Percentiles rank a stretch among this genome's conserved stretches.
Evolutionary conservation across 2,113 vertebrate species (phyloP).

Genomic region (Forbesichthys papilliferus): DNA sequence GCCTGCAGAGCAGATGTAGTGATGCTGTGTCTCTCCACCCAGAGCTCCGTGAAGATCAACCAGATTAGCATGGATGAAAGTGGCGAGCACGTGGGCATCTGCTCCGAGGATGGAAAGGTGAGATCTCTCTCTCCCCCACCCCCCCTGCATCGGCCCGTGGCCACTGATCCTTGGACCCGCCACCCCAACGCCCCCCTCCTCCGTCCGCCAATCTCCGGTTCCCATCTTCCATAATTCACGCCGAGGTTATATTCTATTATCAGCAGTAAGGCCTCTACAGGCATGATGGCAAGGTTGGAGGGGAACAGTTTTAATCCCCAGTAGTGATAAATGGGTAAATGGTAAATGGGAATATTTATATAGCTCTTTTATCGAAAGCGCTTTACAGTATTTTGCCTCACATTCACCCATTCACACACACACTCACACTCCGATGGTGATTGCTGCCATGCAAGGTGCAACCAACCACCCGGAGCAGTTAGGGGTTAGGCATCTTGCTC

Average conservation of each 20-base stretch:
- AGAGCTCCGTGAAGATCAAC: constrained; percentile 99
- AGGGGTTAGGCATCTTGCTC: too few species aligned
- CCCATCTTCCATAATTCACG: constrained; percentile 55
- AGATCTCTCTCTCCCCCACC: constrained; percentile 35
- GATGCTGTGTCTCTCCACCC: constrained; percentile 54
- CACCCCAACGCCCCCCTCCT: constrained; percentile 9
- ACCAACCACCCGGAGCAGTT: too few species aligned
- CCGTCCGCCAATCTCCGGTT: constrained; percentile 30
- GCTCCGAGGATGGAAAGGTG: constrained; percentile 99
- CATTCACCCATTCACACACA: too few species aligned
- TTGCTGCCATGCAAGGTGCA: too few species aligned
- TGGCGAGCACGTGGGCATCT: constrained; percentile 95
- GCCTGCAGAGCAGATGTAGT: constrained; percentile 40
- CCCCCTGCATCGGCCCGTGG: constrained; percentile 31
- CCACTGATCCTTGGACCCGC: constrained; percentile 42
- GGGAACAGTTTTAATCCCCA: not conserved
- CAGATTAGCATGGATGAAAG: constrained; percentile 98
- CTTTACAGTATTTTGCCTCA: too few species aligned
- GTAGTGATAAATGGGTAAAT: not conserved
- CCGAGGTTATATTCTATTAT: constrained; percentile 46
- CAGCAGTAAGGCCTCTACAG: constrained; percentile 49
- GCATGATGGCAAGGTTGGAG: constrained; percentile 30
- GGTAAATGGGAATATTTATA: too few species aligned
- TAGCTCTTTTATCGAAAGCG: too few species aligned
- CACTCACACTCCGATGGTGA: too few species aligned